Evolutionary conservation across 2,888 invertebrate species (phyloP), one percentile per base, ranked within the genome.

Genomic region (Diarsia rubi): DNA sequence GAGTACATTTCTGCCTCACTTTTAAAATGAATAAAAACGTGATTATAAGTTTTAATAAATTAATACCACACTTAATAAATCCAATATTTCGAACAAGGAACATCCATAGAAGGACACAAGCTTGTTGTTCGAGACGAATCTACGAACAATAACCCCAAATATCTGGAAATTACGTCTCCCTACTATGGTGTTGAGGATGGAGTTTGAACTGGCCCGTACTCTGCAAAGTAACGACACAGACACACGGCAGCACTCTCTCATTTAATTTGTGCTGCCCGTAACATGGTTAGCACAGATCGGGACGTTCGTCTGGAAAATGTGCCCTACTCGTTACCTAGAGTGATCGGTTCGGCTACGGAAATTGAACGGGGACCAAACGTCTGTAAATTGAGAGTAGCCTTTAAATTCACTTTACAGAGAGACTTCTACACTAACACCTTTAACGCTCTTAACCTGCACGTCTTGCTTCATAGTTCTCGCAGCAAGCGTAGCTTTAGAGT

Each of bases 261-360:
- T 65, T 45, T 49, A 78, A 72, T 64, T 79, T 57, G 2, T n/a
- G 31, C 12, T 27, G 3, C 31, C 19, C 9, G 49, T 64, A 66
- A 45, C 42, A 57, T 54, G 24, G 44, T 66, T 49, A 16, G 21
- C 0, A 11, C 31, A 49, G 47, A 52, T 66, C 24, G 0, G 14
- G n/a, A 2, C 42, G 31, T 27, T 11, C 70, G 62, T 37, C 47
- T 49, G 24, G 24, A 42, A 66, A 57, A n/a, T 54, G 27, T 52
- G 14, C 21, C 45, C 42, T 54, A 27, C 27, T 37, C 44, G n/a
- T 44, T 49, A 62, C 49, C 44, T n/a, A 31, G 19, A 37, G 47
- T 45, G 42, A 60, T 47, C 60, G 19, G 59, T 59, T 49, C 52
- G 4, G 31, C 47, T 21, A 57, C 31, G 57, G 31, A 63, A 69